These are phyloP conservation scores for Neomorphus geoffroyi DNA, from an alignment of 2,797 vertebrate genomes.

Conservation along the genomic window DNA sequence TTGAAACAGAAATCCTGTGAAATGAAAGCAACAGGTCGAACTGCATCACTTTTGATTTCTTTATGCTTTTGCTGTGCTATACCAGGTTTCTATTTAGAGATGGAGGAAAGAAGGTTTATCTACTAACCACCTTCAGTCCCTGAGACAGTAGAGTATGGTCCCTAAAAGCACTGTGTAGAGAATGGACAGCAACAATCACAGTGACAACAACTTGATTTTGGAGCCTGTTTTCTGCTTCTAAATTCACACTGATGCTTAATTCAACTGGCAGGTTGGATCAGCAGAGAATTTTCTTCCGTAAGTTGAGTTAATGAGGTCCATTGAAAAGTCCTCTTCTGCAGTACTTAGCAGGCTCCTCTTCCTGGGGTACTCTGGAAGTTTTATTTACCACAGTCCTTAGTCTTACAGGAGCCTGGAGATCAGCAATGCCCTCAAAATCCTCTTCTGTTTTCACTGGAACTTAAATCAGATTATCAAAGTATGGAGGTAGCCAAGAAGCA, in stretches of 20 bases:
- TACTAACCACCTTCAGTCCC: neutral
- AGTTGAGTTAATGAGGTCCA: neutral
- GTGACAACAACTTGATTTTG: neutral
- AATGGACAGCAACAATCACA: neutral
- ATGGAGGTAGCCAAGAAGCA: neutral
- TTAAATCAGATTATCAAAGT: neutral
- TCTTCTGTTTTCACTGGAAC: neutral
- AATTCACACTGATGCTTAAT: neutral
- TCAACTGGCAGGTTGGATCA: neutral
- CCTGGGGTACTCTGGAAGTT: neutral
- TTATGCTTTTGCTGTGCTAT: neutral
- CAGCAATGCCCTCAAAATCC: neutral
- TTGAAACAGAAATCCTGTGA: neutral
- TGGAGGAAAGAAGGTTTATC: neutral
- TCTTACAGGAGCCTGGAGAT: neutral
- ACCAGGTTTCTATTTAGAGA: neutral
- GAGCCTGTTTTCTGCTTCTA: neutral
- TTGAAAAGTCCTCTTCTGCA: neutral
- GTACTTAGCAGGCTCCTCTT: neutral
- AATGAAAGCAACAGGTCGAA: neutral
- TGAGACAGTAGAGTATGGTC: fast-evolving
- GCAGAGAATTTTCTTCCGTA: neutral
- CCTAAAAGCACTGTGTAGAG: neutral
- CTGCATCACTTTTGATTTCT: neutral
- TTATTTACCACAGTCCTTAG: neutral